Evolutionary conservation across 2,113 vertebrate genomes (phyloP).

Genomic region (Vanacampus margaritifer): DNA sequence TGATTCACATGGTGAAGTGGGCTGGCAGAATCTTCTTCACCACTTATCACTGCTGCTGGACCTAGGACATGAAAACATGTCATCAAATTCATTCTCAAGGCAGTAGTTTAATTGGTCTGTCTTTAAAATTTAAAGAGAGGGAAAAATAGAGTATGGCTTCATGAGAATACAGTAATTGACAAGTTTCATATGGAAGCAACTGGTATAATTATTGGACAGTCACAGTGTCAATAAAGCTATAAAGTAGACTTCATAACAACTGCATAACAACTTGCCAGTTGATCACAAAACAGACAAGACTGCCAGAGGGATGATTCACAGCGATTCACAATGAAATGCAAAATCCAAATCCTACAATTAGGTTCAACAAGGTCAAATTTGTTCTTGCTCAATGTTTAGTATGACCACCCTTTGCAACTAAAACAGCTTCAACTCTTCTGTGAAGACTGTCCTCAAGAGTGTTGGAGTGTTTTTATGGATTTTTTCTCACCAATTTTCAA

Average conservation of each 20-base stretch:
- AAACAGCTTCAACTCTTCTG: too few relatives aligned
- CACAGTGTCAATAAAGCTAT: not conserved
- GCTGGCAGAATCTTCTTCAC: conserved; percentile 92
- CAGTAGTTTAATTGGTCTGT: not conserved
- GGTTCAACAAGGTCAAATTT: too few relatives aligned
- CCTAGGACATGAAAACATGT: conserved; percentile 63
- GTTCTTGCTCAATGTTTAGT: too few relatives aligned
- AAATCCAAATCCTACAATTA: too few relatives aligned
- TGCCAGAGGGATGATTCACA: too few relatives aligned
- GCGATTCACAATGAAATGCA: too few relatives aligned
- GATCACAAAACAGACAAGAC: not conserved
- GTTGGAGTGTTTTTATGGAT: too few relatives aligned
- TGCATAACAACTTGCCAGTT: not conserved
- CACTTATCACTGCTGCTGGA: conserved; percentile 91
- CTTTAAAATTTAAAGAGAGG: not conserved
- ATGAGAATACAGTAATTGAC: not conserved
- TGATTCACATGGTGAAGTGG: conserved; percentile 96
- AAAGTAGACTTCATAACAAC: not conserved
- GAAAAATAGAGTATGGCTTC: too few relatives aligned
- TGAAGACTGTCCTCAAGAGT: too few relatives aligned
- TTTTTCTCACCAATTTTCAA: too few relatives aligned
- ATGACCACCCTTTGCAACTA: too few relatives aligned
- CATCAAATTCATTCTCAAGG: not conserved
- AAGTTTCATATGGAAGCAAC: not conserved
- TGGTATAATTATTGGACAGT: not conserved